Percentiles rank a stretch among this genome's conserved stretches.
These are phyloP conservation scores for Cantharis rustica DNA, from an alignment of 2,888 invertebrate species.

Conservation along the genomic window DNA sequence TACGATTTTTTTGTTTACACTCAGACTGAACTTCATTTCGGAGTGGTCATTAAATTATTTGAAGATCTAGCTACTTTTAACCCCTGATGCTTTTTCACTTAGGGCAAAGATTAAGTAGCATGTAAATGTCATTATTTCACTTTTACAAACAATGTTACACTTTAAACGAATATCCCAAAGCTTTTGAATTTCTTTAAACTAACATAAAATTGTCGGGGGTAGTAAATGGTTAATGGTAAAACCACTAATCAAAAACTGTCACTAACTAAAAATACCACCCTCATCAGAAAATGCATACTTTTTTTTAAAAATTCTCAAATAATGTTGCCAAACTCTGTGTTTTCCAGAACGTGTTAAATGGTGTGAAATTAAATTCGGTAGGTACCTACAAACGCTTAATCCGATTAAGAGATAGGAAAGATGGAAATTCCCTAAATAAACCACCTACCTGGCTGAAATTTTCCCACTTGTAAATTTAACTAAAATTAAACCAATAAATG, in stretches of 20 bases:
- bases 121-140: slow-evolving; percentile 23
- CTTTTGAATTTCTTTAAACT: neutral
- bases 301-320: neutral
- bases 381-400: neutral
- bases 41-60: slow-evolving; percentile 6
- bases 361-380: neutral
- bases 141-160: slow-evolving; percentile 13
- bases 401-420: neutral
- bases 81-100: slow-evolving; percentile 18
- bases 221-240: neutral
- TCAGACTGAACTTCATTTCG: neutral
- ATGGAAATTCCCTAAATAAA: neutral
- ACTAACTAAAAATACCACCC: neutral
- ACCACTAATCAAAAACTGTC: neutral
- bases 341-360: neutral
- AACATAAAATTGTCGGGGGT: neutral
- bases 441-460: neutral
- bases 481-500: too few species aligned
- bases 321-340: neutral
- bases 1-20: neutral
- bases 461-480: neutral
- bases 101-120: slow-evolving; percentile 6
- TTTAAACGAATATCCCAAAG: slow-evolving; percentile 4
- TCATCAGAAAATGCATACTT: neutral
- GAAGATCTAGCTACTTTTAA: neutral